Conservation (phyloP, 2,888 invertebrate species). For the Ischnura elegans region DNA sequence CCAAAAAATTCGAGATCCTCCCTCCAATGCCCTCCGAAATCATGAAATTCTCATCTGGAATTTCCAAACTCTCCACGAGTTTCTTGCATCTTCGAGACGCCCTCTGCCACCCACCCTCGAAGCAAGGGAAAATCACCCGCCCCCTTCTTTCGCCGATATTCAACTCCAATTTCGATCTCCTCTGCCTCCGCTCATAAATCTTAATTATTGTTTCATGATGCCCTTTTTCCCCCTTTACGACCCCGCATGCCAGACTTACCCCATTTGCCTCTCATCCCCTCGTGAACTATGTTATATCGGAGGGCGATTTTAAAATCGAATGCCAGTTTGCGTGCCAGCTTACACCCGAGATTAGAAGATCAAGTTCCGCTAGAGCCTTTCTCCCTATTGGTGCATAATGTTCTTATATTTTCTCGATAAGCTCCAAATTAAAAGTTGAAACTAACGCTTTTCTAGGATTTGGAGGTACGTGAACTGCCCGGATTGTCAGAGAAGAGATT, state of each 20-base stretch:
- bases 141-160: neutral
- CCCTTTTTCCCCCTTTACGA: neutral
- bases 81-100: neutral
- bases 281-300: no score
- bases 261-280: neutral
- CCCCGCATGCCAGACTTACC: neutral
- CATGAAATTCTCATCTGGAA: slow-evolving; percentile 15
- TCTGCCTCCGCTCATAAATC: neutral
- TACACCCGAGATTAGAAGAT: no score
- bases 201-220: slow-evolving; percentile 40
- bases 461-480: no score
- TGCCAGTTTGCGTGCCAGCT: no score
- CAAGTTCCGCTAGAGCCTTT: no score
- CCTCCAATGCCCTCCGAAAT: slow-evolving; percentile 1
- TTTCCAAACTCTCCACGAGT: slow-evolving; percentile 17
- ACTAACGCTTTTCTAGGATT: no score
- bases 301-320: no score
- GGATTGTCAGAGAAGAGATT: no score
- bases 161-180: neutral
- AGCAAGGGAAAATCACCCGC: neutral
- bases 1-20: neutral
- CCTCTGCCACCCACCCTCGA: neutral
- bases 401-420: no score
- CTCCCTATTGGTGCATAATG: no score
- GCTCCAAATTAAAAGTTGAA: no score